Conservation (phyloP, 2,888 invertebrate species). For the Pseudeuparius sepicola region DNA sequence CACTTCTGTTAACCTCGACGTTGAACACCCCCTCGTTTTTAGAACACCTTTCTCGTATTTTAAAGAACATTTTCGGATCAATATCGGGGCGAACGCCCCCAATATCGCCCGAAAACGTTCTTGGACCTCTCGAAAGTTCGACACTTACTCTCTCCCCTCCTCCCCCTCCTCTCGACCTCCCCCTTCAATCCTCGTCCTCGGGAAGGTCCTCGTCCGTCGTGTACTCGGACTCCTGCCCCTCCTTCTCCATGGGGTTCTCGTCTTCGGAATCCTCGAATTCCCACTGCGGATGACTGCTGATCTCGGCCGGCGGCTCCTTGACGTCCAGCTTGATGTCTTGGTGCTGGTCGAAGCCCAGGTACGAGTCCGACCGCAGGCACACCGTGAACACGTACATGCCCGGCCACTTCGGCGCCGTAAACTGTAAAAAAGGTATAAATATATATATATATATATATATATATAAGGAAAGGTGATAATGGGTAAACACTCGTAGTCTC, state of each 20-base stretch:
- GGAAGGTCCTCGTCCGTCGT: constrained; percentile 59
- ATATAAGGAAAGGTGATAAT: too few species aligned
- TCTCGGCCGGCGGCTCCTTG: constrained; percentile 86
- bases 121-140: too few species aligned
- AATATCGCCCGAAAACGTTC: too few species aligned
- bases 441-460: constrained; percentile 4
- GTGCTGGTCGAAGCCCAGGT: constrained; percentile 91
- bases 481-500: too few species aligned
- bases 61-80: too few species aligned
- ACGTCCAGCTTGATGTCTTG: constrained; percentile 96
- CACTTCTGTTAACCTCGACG: too few species aligned
- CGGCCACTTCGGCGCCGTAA: constrained; percentile 91
- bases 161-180: too few species aligned
- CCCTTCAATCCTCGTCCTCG: constrained; percentile 32
- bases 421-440: constrained; percentile 39
- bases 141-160: too few species aligned
- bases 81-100: too few species aligned
- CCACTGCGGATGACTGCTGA: constrained; percentile 93
- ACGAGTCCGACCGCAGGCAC: constrained; percentile 92
- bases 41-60: too few species aligned
- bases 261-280: constrained; percentile 91
- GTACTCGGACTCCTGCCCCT: constrained; percentile 56
- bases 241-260: constrained; percentile 47
- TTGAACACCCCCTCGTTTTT: too few species aligned
- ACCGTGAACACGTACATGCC: constrained; percentile 89